A percentile compares a stretch with the other conserved stretches of the same genome.
Evolutionary conservation across 2,113 vertebrate genomes (phyloP).

Genomic region (Geococcyx californianus): DNA sequence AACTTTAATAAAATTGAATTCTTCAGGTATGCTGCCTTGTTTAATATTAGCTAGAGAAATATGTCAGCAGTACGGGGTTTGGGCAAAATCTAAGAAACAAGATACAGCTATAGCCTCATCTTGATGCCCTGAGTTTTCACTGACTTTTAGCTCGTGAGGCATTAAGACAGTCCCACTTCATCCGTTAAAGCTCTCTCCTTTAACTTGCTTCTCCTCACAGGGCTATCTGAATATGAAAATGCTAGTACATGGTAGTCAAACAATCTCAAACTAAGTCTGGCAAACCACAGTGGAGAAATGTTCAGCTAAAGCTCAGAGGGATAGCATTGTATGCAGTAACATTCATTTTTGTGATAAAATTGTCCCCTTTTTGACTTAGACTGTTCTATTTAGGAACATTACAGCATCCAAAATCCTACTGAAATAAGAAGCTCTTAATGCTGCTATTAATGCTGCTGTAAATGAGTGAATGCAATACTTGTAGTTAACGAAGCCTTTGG

Average conservation of each 20-base stretch:
- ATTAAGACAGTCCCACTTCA: neutral
- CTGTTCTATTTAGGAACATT: neutral
- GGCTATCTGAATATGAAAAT: neutral
- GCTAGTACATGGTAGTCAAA: neutral
- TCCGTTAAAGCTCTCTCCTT: neutral
- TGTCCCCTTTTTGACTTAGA: neutral
- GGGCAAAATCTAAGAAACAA: neutral
- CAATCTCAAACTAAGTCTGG: neutral
- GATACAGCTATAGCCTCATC: neutral
- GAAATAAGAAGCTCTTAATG: neutral
- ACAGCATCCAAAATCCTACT: neutral
- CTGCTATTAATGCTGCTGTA: neutral
- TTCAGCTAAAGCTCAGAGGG: neutral
- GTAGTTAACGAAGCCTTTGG: neutral
- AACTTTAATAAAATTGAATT: neutral
- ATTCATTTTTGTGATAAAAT: neutral
- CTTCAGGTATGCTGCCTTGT: neutral
- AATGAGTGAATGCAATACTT: neutral
- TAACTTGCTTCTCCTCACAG: neutral
- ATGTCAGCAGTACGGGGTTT: neutral
- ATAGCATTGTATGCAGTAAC: neutral
- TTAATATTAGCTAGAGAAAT: neutral
- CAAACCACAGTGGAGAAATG: neutral
- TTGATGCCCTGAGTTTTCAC: neutral
- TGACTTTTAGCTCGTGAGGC: neutral